Percentiles rank a stretch among this genome's conserved stretches.
These are phyloP conservation scores for Steinernema khuongi DNA, from an alignment of 1,140 invertebrate species.

Conservation along the genomic window DNA sequence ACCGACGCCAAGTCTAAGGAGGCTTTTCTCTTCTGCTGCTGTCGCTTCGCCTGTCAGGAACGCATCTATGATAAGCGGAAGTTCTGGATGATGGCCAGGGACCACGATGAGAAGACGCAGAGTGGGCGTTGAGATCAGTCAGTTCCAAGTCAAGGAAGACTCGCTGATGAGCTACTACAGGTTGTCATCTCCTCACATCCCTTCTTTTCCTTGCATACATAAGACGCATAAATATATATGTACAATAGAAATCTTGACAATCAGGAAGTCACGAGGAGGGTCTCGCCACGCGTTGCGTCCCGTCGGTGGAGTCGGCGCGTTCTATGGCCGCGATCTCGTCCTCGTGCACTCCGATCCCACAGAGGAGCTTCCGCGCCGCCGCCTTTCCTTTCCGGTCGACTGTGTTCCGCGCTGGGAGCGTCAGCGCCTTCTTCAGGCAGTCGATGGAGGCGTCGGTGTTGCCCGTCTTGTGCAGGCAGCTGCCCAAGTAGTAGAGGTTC, in stretches of 20 bases:
- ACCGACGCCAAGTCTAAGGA: not conserved
- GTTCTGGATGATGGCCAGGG: slow-evolving; percentile 21
- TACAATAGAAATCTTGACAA: no score
- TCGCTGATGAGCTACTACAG: no score
- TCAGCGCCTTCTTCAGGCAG: not conserved
- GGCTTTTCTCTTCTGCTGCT: not conserved
- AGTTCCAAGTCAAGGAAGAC: no score
- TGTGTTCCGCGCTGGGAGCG: not conserved
- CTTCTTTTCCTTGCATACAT: no score
- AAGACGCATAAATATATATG: no score
- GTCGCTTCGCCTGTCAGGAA: slow-evolving; percentile 1
- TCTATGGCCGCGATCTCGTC: not conserved
- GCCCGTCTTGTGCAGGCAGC: not conserved
- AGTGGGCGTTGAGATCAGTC: no score
- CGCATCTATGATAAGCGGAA: not conserved
- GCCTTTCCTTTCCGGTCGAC: not conserved
- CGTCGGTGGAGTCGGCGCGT: no score
- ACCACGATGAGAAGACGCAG: no score
- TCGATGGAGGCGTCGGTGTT: not conserved
- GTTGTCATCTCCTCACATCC: no score
- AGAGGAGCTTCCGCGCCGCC: not conserved
- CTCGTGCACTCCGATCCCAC: not conserved
- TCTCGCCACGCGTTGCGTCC: no score
- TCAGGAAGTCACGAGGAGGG: no score
- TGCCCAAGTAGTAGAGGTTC: slow-evolving; percentile 5